Conservation (phyloP, 2,888 invertebrate genomes). For the Caenorhabditis uteleia region DNA sequence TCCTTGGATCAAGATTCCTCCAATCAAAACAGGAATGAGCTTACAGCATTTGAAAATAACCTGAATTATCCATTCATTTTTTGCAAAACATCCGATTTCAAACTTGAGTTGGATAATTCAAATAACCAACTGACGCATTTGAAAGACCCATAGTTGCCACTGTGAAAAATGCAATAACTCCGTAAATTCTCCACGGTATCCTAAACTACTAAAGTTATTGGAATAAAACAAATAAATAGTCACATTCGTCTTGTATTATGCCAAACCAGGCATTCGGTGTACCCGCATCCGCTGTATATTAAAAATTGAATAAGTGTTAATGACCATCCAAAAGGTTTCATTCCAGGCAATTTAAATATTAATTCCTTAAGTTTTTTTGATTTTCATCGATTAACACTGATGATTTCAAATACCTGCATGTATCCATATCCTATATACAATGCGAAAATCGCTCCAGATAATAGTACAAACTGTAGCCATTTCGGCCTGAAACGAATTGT, state of each 20-base stretch:
- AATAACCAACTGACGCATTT: slow-evolving; percentile 88
- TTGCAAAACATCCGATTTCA: not conserved
- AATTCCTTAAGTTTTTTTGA: slow-evolving; percentile 76
- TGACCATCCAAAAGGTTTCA: slow-evolving; percentile 88
- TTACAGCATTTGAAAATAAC: slow-evolving; percentile 97
- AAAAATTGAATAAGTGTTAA: slow-evolving; percentile 89
- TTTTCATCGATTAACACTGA: not conserved
- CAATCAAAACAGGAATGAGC: slow-evolving; percentile 90
- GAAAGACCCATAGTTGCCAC: slow-evolving; percentile 95
- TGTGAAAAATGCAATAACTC: slow-evolving; percentile 83
- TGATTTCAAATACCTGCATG: slow-evolving; percentile 54
- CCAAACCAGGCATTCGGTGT: slow-evolving; percentile 76
- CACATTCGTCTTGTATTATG: slow-evolving; percentile 74
- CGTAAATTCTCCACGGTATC: slow-evolving; percentile 84
- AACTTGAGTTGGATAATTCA: slow-evolving; percentile 88
- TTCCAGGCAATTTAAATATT: slow-evolving; percentile 87
- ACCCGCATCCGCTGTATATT: slow-evolving; percentile 83
- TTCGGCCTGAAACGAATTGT: slow-evolving; percentile 47
- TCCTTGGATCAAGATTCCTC: slow-evolving; percentile 87
- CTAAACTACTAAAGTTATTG: slow-evolving; percentile 71
- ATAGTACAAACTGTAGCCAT: slow-evolving; percentile 73
- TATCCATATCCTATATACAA: slow-evolving; percentile 91
- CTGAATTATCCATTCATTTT: slow-evolving; percentile 70
- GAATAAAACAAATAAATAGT: slow-evolving; percentile 39
- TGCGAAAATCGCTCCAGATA: slow-evolving; percentile 82